Evolutionary conservation across 2,797 vertebrate genomes (phyloP), one percentile per base, ranked within the genome.

Genomic region (Balearica regulorum): DNA sequence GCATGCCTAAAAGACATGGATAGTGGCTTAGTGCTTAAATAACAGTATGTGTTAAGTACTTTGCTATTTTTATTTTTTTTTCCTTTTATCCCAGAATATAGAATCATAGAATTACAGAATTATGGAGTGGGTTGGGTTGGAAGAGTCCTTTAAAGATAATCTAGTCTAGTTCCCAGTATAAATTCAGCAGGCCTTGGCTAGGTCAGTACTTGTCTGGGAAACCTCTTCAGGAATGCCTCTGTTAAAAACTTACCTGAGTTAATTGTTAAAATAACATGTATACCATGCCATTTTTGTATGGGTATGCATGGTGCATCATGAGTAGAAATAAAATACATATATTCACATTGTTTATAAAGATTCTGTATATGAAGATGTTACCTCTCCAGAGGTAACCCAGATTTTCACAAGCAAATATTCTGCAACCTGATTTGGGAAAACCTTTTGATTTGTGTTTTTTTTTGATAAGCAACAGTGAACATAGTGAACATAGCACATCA

Each of bases 401-500:
- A 64, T 60, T 53, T 90, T 80, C 33, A 70, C 16, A 73, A 57
- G 21, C 13, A 70, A 86, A 66, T 61, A 10, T 72, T 72, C 29
- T 66, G n/a, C 64, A 89, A 60, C 24, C 8, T 84, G 37, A 68
- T 41, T 69, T 82, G 26, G 26, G 86, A 78, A 70, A 70, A 79
- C 10, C 3, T 84, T 79, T 82, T 79, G 44, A 37, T 80, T 86
- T 75, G 29, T 53, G 25, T 11, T 79, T 43, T 83, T 83, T 37
- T 85, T 77, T 60, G 1, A 13, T 84, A 54, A 87, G 6, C 41
- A 54, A 13, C 57, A 60, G 11, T 44, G n/a, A 84, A 48, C 33
- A 41, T 4, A 60, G 11, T 44, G n/a, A 84, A 48, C 33, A 41
- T 4, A 65, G 29, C 0, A 0, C 12, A 41, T 61, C 48, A 53